These are phyloP conservation scores for Rhopalosiphum padi DNA, from an alignment of 1,140 invertebrate genomes.

Conservation along the genomic window DNA sequence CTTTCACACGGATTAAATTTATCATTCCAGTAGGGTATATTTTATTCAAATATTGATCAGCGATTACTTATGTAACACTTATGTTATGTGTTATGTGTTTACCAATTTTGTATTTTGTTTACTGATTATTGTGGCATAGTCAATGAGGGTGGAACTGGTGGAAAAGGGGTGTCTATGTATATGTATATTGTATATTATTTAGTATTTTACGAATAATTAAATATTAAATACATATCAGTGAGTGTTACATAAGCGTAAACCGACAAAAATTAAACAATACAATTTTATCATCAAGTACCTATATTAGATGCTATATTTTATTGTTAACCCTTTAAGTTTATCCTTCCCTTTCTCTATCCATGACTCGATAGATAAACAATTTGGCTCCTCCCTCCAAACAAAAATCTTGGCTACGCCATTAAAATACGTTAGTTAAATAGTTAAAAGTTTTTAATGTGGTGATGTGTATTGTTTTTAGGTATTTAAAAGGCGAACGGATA, in stretches of 20 bases:
- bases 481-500: not conserved
- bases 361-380: not conserved
- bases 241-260: no score
- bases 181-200: no score
- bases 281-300: not conserved
- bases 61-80: not conserved
- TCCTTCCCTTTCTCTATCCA: not conserved
- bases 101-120: not conserved
- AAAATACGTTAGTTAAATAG: no score
- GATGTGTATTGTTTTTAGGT: not conserved
- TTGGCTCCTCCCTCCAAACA: no score
- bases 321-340: not conserved
- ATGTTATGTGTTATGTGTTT: not conserved
- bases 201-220: no score
- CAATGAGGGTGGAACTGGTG: not conserved
- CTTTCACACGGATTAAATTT: constrained; percentile 3
- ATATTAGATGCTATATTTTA: not conserved
- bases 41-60: not conserved
- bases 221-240: no score
- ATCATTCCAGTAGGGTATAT: constrained; percentile 20
- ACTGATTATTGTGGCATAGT: not conserved
- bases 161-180: no score
- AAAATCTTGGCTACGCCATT: no score
- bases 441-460: not conserved
- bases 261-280: no score